These are phyloP conservation scores for Clistopyga incitator DNA, from an alignment of 2,888 invertebrate species.

Conservation along the genomic window DNA sequence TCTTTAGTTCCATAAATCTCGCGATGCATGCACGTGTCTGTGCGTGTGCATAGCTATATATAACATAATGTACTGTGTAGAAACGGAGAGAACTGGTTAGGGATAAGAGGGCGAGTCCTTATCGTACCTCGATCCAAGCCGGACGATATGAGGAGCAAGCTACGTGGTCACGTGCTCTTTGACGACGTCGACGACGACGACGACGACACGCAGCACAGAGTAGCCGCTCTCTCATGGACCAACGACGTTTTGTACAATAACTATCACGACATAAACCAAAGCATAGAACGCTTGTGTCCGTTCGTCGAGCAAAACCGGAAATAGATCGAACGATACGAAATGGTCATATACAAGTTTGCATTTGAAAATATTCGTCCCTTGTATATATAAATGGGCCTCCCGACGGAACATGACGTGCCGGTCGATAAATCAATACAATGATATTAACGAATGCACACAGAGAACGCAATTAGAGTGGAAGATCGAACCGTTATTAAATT, in stretches of 20 bases:
- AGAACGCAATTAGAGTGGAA: not conserved
- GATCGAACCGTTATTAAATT: no score
- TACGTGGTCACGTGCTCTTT: slow-evolving; percentile 18
- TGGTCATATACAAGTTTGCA: not conserved
- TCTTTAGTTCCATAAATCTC: not conserved
- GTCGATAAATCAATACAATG: slow-evolving; percentile 1
- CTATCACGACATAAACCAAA: slow-evolving; percentile 4
- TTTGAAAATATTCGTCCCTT: not conserved
- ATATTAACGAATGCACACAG: not conserved
- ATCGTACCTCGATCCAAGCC: slow-evolving; percentile 12
- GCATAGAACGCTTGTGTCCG: not conserved
- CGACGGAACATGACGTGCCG: not conserved
- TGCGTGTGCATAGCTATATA: not conserved
- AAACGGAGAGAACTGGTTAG: slow-evolving; percentile 7
- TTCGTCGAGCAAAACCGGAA: slow-evolving; percentile 1
- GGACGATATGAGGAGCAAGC: not conserved
- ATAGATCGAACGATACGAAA: slow-evolving; percentile 10
- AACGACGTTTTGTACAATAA: slow-evolving; percentile 16
- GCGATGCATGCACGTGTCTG: not conserved
- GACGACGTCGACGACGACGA: not conserved
- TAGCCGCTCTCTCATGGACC: slow-evolving; percentile 7
- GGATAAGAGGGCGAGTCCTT: slow-evolving; percentile 19
- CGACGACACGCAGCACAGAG: not conserved
- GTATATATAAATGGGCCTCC: not conserved
- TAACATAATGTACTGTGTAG: not conserved